These are phyloP conservation scores for Noctilio leporinus DNA, from an alignment of 2,113 vertebrate species.

Conservation along the genomic window DNA sequence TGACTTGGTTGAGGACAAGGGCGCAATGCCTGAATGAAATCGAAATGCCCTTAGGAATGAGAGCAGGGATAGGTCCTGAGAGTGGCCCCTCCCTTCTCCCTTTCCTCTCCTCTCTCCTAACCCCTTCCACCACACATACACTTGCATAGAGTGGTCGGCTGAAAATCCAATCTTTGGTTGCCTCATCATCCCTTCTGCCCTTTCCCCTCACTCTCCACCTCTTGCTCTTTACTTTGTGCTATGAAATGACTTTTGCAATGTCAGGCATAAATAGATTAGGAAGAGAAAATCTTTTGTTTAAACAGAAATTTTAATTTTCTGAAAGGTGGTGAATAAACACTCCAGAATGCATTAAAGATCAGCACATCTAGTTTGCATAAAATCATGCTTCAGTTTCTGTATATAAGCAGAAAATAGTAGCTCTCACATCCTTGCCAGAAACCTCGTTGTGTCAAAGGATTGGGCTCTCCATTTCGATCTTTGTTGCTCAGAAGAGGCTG, in stretches of 20 bases:
- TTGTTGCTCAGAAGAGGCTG: no score
- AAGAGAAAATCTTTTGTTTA: constrained; percentile 68
- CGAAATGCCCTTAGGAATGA: neutral
- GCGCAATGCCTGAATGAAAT: neutral
- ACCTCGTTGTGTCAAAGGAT: neutral
- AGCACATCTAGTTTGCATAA: constrained; percentile 36
- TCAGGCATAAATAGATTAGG: constrained; percentile 63
- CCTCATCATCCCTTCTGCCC: neutral
- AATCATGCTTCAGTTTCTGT: neutral
- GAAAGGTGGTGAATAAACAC: constrained; percentile 39
- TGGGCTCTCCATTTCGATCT: fast-evolving
- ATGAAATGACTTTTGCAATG: constrained; percentile 44
- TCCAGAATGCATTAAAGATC: neutral
- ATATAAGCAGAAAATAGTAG: neutral
- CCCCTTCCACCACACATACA: no score
- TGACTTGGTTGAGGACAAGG: neutral
- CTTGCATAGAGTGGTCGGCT: no score
- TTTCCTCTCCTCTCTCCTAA: no score
- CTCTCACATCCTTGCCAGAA: neutral
- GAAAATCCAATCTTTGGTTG: neutral
- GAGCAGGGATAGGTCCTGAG: fast-evolving
- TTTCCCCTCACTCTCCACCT: neutral
- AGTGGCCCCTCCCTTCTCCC: neutral
- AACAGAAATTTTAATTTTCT: constrained; percentile 69
- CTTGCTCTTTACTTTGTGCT: neutral